Base-by-base conservation (phyloP, 2,797 vertebrate species). In the Euthynnus affinis region DNA sequence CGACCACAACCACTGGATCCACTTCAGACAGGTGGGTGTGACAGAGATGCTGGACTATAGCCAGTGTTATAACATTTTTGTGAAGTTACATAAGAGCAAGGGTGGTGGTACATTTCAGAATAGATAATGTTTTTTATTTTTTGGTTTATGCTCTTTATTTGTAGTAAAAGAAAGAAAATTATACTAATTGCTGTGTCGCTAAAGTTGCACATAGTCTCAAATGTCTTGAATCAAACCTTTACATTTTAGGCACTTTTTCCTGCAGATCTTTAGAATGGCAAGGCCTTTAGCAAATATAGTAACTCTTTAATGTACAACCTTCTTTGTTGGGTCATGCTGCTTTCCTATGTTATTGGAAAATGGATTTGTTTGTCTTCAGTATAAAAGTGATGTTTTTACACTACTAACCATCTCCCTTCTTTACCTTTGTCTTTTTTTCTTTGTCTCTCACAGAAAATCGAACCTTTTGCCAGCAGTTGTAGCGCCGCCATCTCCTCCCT, bases 1-100 rank as follows among this genome's bases (percentile, higher is more conserved):
- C n/a, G 90, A 95, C 88, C 96, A 97, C 90, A 81, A 74, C 49
- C 96, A 96, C 91, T 97, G 96, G 95, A 91, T 96, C 83, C 87
- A 92, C 91, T 96, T 97, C 91, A 95, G 95, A 90, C 94, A 91
- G 94, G 96, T 97, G 90, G 68, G 90, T 79, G 56, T 51, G 83
- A 74, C 2, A 0, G 18, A 42, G 60, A n/a, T 1, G 20, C 29
- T 32, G 22, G 5, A 22, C 57, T 44, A 27, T 9, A 6, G 29
- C 9, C 48, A 58, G 10, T 29, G 25, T 53, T 29, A 27, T 62
- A 42, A 71, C 69, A 68, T 29, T 63, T 74, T n/a, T 64, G 25
- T 42, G 62, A 56, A 64, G 32, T 46, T 5, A 14, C 9, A 62
- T 14, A n/a, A 52, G 51, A 76, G n/a, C 0, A 0, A 25, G 49